Base-by-base conservation (phyloP, 2,797 vertebrate species). In the Hafferia zeledoni region DNA sequence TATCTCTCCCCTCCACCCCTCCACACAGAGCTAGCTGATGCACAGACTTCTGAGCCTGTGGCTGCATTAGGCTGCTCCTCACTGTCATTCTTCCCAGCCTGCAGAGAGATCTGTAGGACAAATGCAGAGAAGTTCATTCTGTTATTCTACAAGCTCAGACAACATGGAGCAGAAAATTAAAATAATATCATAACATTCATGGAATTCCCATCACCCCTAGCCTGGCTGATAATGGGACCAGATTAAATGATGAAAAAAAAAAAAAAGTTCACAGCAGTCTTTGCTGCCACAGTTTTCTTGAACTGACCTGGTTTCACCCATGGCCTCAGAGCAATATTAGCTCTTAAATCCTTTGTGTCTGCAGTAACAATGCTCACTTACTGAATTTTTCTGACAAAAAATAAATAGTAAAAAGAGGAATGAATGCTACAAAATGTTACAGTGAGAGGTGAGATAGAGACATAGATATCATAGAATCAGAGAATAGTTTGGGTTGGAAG, bases 241-340 rank as follows among this genome's bases (percentile, higher is more conserved):
- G 83, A 89, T 93, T 76, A 52, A 87, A 89, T 43, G 6, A 25
- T n/a, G 30, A 52, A 13, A 30, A 49, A 33, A 30, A 49, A 33
- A 53, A 71, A 53, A 55, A 37, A n/a, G 8, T 24, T 43, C 76
- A 52, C 44, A 63, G 52, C 30, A 63, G 14, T 74, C 77, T 87
- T 83, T 50, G 63, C 63, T 83, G 64, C 6, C 60, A 72, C 31
- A 57, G 22, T 71, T 93, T 89, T 92, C 47, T 78, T 77, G 57
- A 80, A 11, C 12, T 47, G 88, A 71, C 91, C 87, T 87, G 89
- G 44, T 90, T 94, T 94, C 64, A 89, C 69, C 57, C 76, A 52
- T 0, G 0, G 41, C 68, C 60, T 83, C 52, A 60, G 64, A 85
- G 56, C 30, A 33, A 3, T 65, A 71, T 71, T 60, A 88, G 53